Evolutionary conservation across 2,113 vertebrate species (phyloP).

Genomic region (Platichthys flesus): DNA sequence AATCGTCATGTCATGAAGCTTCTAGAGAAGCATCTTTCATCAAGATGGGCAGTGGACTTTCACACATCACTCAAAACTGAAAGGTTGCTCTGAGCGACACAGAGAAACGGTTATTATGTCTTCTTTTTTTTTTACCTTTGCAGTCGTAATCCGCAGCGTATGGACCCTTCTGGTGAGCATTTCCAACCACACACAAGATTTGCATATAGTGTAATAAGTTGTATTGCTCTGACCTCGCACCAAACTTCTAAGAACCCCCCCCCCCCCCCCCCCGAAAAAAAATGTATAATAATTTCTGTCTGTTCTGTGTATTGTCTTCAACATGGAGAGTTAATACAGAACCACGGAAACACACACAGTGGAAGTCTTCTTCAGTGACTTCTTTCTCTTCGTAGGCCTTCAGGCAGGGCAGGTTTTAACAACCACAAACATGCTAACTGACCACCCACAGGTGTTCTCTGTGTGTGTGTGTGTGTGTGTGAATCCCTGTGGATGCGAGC

Average conservation of each 20-base stretch:
- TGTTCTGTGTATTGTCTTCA: not conserved
- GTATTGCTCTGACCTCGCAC: not conserved
- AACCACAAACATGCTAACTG: constrained; percentile 29
- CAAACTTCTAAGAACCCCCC: not conserved
- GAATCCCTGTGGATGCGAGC: not conserved
- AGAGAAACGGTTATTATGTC: too few relatives aligned
- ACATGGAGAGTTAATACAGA: not conserved
- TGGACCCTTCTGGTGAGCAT: not conserved
- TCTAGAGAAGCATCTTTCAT: not conserved
- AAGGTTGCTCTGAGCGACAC: too few relatives aligned
- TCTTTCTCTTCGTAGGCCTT: constrained; percentile 15
- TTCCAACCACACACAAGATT: not conserved
- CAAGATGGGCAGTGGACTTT: too few relatives aligned
- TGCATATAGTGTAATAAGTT: not conserved
- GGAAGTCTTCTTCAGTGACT: not conserved
- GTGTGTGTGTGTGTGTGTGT: constrained; percentile 16
- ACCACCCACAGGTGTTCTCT: constrained; percentile 40
- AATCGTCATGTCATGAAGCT: not conserved
- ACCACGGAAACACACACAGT: not conserved
- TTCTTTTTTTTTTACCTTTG: too few relatives aligned
- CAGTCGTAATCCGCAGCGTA: too few relatives aligned
- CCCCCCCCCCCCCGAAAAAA: not conserved
- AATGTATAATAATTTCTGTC: not conserved
- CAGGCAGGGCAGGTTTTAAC: constrained; percentile 26
- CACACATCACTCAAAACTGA: too few relatives aligned